Conservation (phyloP, 2,888 invertebrate species). For the Pyrocoelia pectoralis region DNA sequence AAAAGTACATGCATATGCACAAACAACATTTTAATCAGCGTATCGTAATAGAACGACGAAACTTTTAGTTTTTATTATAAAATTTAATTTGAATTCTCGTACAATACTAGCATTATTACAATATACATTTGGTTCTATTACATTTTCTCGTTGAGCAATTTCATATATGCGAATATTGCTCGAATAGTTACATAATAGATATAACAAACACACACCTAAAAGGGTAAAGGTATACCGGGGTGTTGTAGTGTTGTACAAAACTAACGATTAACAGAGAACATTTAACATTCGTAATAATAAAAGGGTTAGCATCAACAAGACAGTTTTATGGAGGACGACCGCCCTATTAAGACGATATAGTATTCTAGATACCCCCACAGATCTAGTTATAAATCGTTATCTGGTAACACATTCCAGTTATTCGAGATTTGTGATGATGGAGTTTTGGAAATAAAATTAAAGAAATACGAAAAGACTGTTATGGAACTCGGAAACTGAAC, state of each 20-base stretch:
- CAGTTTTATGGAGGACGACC: conserved; percentile 50
- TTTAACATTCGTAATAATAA: conserved; percentile 51
- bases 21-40: background rate
- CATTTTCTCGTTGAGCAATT: conserved; percentile 3
- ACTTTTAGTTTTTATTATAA: conserved; percentile 14
- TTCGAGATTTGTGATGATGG: conserved; percentile 31
- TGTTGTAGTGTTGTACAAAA: background rate
- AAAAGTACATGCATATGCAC: background rate
- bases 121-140: conserved; percentile 10
- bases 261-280: conserved; percentile 51
- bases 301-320: conserved; percentile 50
- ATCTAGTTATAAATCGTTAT: conserved; percentile 19
- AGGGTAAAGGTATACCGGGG: conserved; percentile 14
- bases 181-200: conserved; percentile 11
- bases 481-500: conserved; percentile 12
- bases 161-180: background rate
- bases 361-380: conserved; percentile 10
- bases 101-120: conserved; percentile 18
- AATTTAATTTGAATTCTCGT: conserved; percentile 20
- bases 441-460: conserved; percentile 25
- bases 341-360: conserved; percentile 38
- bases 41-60: background rate
- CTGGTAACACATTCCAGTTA: conserved; percentile 23
- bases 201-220: conserved; percentile 2
- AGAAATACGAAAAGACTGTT: conserved; percentile 16